phyloP scores from a whole-genome alignment of 2,888 invertebrate genomes.

The Epicampocera succincta region DNA sequence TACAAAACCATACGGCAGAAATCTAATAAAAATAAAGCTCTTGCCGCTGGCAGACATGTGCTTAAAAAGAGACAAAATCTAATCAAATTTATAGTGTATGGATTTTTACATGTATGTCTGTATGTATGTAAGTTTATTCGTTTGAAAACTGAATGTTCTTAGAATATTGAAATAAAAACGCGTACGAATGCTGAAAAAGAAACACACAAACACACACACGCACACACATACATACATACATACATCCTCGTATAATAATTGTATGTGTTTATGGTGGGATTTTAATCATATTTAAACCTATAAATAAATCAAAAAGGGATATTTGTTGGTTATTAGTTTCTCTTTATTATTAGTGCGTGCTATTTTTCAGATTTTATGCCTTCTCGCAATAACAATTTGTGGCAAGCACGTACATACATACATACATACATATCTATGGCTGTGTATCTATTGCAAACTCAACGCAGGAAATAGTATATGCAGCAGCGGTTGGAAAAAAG shows the following conservation, averaged over 20 bases:
- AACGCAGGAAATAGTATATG: neutral
- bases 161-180: slow-evolving; percentile 18
- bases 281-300: slow-evolving; percentile 60
- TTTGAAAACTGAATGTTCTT: slow-evolving; percentile 9
- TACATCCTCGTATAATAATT: too few species aligned
- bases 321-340: slow-evolving; percentile 31
- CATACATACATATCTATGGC: slow-evolving; percentile 3
- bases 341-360: slow-evolving; percentile 46
- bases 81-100: slow-evolving; percentile 8
- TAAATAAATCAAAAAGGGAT: slow-evolving; percentile 57
- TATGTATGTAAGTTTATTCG: too few species aligned
- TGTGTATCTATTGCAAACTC: slow-evolving; percentile 25
- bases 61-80: slow-evolving; percentile 1
- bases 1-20: slow-evolving; percentile 41
- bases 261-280: slow-evolving; percentile 7
- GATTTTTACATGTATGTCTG: too few species aligned
- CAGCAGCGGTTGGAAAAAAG: slow-evolving; percentile 41
- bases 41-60: slow-evolving; percentile 9
- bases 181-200: neutral
- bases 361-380: slow-evolving; percentile 49
- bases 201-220: too few species aligned
- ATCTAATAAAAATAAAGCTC: slow-evolving; percentile 9
- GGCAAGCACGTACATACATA: slow-evolving; percentile 43
- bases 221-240: too few species aligned
- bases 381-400: slow-evolving; percentile 29